phyloP scores from a whole-genome alignment of 2,888 invertebrate genomes.

The Galerucella pusilla region DNA sequence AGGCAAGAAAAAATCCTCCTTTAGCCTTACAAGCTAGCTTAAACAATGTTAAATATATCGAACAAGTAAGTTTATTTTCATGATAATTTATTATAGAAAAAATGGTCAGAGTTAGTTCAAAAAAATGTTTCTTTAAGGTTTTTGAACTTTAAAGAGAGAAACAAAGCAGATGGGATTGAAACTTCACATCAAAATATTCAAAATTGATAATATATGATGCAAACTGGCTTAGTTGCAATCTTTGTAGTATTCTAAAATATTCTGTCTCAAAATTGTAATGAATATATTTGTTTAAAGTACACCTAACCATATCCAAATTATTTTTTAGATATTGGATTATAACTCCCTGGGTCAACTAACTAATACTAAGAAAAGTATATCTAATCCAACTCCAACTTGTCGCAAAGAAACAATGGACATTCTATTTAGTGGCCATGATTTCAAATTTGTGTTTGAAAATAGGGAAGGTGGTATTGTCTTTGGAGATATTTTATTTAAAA shows the following conservation, averaged over 20 bases:
- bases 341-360: constrained; percentile 36
- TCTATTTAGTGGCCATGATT: constrained; percentile 28
- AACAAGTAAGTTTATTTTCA: constrained; percentile 44
- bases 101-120: no score
- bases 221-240: no score
- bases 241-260: no score
- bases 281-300: no score
- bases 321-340: constrained; percentile 44
- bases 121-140: no score
- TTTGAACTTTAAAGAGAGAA: no score
- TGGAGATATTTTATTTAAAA: constrained; percentile 50
- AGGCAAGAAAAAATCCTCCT: constrained; percentile 42
- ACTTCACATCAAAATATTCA: no score
- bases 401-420: constrained; percentile 37
- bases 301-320: background rate
- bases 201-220: no score
- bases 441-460: constrained; percentile 42
- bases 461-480: constrained; percentile 47
- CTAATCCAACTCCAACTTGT: constrained; percentile 34
- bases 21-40: constrained; percentile 52
- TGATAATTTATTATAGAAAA: background rate
- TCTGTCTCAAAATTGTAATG: no score
- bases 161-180: no score
- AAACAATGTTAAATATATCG: constrained; percentile 51
- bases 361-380: constrained; percentile 30